phyloP scores from a whole-genome alignment of 2,888 invertebrate species.

The Neuroscelio doddi region DNA sequence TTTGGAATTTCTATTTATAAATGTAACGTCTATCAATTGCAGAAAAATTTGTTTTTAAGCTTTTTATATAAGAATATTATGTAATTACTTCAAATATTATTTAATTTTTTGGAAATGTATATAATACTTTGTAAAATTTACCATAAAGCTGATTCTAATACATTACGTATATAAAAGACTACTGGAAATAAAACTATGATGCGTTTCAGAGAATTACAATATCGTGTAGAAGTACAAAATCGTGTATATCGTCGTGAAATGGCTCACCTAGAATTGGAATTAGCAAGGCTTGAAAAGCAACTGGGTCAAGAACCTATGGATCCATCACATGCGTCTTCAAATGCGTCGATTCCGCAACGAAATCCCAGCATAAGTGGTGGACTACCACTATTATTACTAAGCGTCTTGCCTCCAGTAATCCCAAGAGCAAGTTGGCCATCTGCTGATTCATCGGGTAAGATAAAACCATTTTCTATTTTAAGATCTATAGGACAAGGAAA shows the following conservation, averaged over 20 bases:
- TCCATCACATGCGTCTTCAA: slow-evolving; percentile 74
- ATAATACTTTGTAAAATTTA: too few relatives aligned
- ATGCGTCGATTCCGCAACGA: slow-evolving; percentile 75
- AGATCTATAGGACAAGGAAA: slow-evolving; percentile 40
- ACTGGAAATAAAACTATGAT: not conserved
- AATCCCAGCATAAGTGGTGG: slow-evolving; percentile 82
- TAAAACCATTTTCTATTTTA: slow-evolving; percentile 11
- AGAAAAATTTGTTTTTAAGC: too few relatives aligned
- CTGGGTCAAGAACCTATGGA: slow-evolving; percentile 75
- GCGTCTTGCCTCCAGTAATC: slow-evolving; percentile 83
- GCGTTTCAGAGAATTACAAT: slow-evolving; percentile 78
- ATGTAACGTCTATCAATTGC: too few relatives aligned
- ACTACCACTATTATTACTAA: slow-evolving; percentile 80
- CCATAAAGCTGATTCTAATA: too few relatives aligned
- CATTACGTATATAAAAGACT: too few relatives aligned
- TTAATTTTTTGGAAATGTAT: too few relatives aligned
- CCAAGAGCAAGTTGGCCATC: slow-evolving; percentile 86
- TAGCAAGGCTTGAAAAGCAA: slow-evolving; percentile 81
- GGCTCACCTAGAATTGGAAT: slow-evolving; percentile 84
- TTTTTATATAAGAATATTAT: too few relatives aligned
- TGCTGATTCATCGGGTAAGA: slow-evolving; percentile 75
- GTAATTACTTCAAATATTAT: too few relatives aligned
- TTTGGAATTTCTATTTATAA: too few relatives aligned
- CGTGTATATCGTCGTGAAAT: slow-evolving; percentile 90
- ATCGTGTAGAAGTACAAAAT: slow-evolving; percentile 93